Evolutionary conservation across 1,140 invertebrate genomes (phyloP).

Genomic region (Drosophila ficusphila): DNA sequence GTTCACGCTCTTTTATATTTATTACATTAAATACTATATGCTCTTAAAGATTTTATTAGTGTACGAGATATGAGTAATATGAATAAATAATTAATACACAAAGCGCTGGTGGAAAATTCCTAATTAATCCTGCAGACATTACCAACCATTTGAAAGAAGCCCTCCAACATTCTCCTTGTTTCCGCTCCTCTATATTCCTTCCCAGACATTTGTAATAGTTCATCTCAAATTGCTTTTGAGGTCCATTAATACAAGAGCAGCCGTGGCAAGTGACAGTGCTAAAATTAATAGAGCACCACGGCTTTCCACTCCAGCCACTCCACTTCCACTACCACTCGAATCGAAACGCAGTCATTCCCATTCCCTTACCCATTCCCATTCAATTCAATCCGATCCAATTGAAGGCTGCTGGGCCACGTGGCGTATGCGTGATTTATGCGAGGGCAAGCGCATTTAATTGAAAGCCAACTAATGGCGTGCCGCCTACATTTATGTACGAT

Average conservation of each 20-base stretch:
- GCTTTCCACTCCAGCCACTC: constrained; percentile 19
- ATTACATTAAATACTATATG: no score
- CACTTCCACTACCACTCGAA: neutral
- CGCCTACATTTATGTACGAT: constrained; percentile 19
- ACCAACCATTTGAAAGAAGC: neutral
- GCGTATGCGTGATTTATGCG: constrained; percentile 71
- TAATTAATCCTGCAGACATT: no score
- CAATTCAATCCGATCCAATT: constrained; percentile 13
- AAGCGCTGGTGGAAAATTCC: no score
- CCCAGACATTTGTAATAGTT: constrained; percentile 48
- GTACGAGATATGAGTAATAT: no score
- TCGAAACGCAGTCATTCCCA: neutral
- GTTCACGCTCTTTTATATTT: no score
- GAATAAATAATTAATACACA: no score
- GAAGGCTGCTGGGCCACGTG: constrained; percentile 39
- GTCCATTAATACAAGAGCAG: constrained; percentile 55
- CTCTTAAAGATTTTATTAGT: no score
- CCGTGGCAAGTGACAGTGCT: constrained; percentile 70
- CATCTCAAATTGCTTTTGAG: constrained; percentile 48
- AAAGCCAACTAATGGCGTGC: constrained; percentile 48
- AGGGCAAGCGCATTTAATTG: constrained; percentile 63
- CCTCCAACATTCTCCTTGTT: neutral
- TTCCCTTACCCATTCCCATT: neutral
- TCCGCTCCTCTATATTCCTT: neutral
- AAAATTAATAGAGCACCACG: constrained; percentile 69